Evolutionary conservation across 1,140 invertebrate species (phyloP), one percentile per base, ranked within the genome.

Genomic region (Plodia interpunctella): DNA sequence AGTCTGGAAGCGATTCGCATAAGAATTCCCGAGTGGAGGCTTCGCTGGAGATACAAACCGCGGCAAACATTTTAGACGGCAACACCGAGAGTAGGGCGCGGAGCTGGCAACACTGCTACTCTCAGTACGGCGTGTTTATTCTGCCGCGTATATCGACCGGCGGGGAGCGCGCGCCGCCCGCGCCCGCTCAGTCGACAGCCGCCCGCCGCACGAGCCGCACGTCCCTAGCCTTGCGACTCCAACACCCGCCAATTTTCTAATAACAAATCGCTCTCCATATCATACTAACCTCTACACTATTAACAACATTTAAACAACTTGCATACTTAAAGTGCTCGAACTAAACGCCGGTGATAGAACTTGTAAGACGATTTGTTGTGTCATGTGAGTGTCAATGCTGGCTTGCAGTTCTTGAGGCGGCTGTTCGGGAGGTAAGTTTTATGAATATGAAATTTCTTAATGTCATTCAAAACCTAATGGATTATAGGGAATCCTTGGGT

Each of bases 141-240:
- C 83, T 87, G 77, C 73, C 80, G 76, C 85, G 80, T 81, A 79
- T 88, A 87, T 88, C 83, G 86, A 88, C 81, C 83, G 80, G 61
- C 62, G 65, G 57, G 67, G 70, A 72, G 83, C 78, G 80, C 82
- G 80, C 80, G 78, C 80, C 76, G 80, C 62, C 64, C 66, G 69
- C 76, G 80, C 62, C 64, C 66, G 69, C 65, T 80, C 81, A 84
- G 82, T 88, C 77, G 62, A 63, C 62, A 57, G 53, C 72, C 68
- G 25, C 65, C 59, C 78, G 68, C 69, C 64, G 69, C 56, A 61
- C 59, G 57, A 30, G 66, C 63, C 68, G 66, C 76, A 64, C 72
- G 79, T 65, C 74, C 71, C 67, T 52, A 57, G 51, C 59, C 62
- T 54, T 60, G 32, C 70, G 67, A 60, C 58, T 76, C 38, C 13